Evolutionary conservation across 1,140 invertebrate species (phyloP).

Genomic region (Zophobas atratus): DNA sequence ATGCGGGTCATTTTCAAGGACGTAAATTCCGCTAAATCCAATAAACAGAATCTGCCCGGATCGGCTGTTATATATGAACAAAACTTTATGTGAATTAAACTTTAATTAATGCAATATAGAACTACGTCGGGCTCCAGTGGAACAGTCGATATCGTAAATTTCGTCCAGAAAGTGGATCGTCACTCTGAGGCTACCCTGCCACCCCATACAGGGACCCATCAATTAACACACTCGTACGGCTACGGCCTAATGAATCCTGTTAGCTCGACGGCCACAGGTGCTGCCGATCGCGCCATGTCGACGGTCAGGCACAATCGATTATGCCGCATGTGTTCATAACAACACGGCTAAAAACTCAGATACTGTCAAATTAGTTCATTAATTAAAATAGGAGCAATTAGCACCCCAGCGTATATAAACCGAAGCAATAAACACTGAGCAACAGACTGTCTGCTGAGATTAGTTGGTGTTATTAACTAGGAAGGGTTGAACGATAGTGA

Average conservation of each 20-base stretch:
- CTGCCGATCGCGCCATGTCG: slow-evolving; percentile 45
- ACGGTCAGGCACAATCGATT: slow-evolving; percentile 45
- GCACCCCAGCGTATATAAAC: slow-evolving; percentile 3
- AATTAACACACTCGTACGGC: slow-evolving; percentile 48
- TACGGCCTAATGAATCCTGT: slow-evolving; percentile 49
- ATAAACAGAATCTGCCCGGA: slow-evolving; percentile 48
- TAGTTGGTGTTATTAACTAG: too few species aligned
- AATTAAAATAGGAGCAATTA: slow-evolving; percentile 32
- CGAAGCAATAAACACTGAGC: slow-evolving; percentile 1
- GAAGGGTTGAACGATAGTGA: too few species aligned
- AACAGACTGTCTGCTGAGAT: not conserved
- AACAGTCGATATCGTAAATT: slow-evolving; percentile 41
- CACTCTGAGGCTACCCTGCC: slow-evolving; percentile 2
- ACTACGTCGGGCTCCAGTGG: slow-evolving; percentile 17
- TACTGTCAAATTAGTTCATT: slow-evolving; percentile 47
- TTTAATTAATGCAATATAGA: slow-evolving; percentile 50
- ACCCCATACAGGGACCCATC: slow-evolving; percentile 37
- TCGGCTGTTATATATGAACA: slow-evolving; percentile 45
- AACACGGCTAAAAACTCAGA: slow-evolving; percentile 40
- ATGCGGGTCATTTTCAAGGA: slow-evolving; percentile 3
- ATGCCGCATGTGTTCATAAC: slow-evolving; percentile 46
- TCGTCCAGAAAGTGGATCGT: slow-evolving; percentile 9
- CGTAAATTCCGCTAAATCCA: slow-evolving; percentile 48
- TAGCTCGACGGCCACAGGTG: slow-evolving; percentile 47
- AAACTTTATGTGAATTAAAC: slow-evolving; percentile 46